These are phyloP conservation scores for Nephrotoma flavescens DNA, from an alignment of 2,888 invertebrate species.

Conservation along the genomic window DNA sequence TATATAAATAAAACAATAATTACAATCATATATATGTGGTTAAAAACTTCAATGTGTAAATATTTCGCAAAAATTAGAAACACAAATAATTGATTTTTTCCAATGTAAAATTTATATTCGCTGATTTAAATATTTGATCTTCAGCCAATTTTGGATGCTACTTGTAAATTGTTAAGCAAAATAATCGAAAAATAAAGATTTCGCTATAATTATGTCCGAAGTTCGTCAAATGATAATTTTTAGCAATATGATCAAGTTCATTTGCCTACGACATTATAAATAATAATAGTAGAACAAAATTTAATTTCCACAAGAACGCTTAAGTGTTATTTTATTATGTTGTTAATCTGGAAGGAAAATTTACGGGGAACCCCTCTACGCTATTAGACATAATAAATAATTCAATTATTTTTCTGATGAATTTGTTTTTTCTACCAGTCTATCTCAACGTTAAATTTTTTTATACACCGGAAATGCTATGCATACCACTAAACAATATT, in stretches of 20 bases:
- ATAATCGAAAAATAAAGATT: background rate
- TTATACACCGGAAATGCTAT: background rate
- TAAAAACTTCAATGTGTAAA: background rate
- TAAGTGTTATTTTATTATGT: background rate
- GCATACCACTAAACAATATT: background rate
- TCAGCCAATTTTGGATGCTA: background rate
- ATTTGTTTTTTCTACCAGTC: background rate
- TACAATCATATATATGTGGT: background rate
- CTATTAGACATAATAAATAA: background rate
- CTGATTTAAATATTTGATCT: background rate
- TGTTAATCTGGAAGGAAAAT: background rate
- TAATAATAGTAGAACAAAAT: background rate
- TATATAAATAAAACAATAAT: too few species aligned
- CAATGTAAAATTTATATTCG: background rate
- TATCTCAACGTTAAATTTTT: background rate
- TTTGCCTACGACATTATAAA: background rate
- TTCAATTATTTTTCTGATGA: background rate
- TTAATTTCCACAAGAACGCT: background rate
- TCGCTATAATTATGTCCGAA: background rate
- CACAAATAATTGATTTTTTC: background rate
- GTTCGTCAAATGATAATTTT: background rate
- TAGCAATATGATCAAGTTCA: background rate
- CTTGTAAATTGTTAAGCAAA: background rate
- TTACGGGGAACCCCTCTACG: background rate
- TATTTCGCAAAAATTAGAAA: background rate